These are phyloP conservation scores for Caenorhabditis brenneri DNA, from an alignment of 1,140 invertebrate species.

Conservation along the genomic window DNA sequence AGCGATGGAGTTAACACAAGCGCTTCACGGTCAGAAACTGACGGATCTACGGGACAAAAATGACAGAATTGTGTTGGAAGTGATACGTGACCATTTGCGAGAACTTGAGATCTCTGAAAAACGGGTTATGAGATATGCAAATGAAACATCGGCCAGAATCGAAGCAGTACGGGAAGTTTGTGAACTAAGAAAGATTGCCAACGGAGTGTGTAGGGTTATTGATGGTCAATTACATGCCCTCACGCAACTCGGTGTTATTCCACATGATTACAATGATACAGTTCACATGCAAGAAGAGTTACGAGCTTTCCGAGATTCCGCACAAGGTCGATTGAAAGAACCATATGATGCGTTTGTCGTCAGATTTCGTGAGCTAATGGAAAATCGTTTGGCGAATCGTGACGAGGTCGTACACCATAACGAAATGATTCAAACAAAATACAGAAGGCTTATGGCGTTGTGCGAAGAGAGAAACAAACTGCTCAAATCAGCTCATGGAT, in stretches of 20 bases:
- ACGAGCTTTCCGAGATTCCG: neutral
- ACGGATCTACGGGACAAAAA: neutral
- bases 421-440: constrained; percentile 18
- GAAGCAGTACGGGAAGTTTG: neutral
- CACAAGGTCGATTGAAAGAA: neutral
- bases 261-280: constrained; percentile 3
- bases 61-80: neutral
- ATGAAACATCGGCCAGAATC: constrained; percentile 9
- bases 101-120: constrained; percentile 8
- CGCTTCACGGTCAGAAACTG: constrained; percentile 6
- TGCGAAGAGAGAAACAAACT: constrained; percentile 38
- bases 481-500: constrained; percentile 33
- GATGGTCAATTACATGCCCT: neutral
- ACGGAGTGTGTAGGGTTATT: neutral
- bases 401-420: neutral
- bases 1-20: constrained; percentile 37
- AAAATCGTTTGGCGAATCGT: constrained; percentile 6
- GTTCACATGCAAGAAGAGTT: constrained; percentile 11
- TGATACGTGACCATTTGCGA: constrained; percentile 5
- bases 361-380: neutral
- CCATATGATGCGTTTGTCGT: neutral
- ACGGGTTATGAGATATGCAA: neutral
- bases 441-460: neutral
- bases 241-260: neutral
- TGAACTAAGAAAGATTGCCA: neutral